phyloP scores from a whole-genome alignment of 2,113 vertebrate genomes.

The Willisornis vidua region DNA sequence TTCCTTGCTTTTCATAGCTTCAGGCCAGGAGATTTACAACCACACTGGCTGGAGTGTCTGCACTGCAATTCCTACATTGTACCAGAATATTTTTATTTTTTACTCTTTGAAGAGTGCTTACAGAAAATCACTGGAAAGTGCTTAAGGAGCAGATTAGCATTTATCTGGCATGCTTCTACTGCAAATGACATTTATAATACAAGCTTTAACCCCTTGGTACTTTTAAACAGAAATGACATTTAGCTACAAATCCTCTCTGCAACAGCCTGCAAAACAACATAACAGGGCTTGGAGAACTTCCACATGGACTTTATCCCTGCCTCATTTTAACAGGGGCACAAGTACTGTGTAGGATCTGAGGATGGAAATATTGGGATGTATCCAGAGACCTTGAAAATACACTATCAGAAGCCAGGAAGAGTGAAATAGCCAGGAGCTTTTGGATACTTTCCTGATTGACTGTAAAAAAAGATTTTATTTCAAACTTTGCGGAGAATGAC shows the following conservation, averaged over 20 bases:
- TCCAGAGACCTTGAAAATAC: constrained; percentile 14
- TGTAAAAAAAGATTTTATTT: neutral
- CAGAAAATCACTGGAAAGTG: constrained; percentile 28
- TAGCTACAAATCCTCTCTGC: constrained; percentile 3
- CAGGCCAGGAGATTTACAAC: neutral
- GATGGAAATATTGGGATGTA: neutral
- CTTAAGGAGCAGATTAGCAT: constrained; percentile 50
- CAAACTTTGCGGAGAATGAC: neutral
- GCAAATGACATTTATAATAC: constrained; percentile 46
- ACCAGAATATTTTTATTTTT: constrained; percentile 24
- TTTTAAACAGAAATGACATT: constrained; percentile 35
- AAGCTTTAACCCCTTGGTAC: constrained; percentile 44
- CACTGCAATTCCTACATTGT: neutral
- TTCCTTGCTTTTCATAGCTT: neutral
- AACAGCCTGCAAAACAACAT: neutral
- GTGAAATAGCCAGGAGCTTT: neutral
- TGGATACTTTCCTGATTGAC: neutral
- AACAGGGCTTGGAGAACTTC: constrained; percentile 18
- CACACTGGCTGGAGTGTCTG: neutral
- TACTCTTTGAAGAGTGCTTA: constrained; percentile 18
- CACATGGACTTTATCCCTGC: constrained; percentile 13
- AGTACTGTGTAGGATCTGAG: neutral
- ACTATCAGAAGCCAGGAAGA: neutral
- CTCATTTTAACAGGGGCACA: neutral
- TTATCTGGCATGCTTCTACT: neutral